Base-by-base conservation (phyloP, 2,888 invertebrate species). In the Trissolcus japonicus region DNA sequence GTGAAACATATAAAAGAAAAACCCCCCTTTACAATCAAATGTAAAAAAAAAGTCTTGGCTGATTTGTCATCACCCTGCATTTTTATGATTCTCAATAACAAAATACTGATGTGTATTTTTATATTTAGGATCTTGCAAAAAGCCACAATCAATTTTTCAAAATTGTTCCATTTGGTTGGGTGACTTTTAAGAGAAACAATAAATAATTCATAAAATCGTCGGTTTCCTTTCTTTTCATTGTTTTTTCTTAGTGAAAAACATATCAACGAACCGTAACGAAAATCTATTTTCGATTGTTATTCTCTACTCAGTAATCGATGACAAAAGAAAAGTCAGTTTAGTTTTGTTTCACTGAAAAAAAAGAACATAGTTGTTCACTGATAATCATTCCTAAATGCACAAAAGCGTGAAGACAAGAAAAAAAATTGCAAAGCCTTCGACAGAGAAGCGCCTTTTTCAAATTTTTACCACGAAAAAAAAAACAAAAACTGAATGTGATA, bases 401-500 rank as follows among this genome's bases (percentile, higher is more conserved):
- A 25, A 41, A 46, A 35, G 35, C 11, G 35, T 11, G 35, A 35
- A 11, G 35, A 35, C 35, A 35, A 35, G 35, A 35, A 35, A 35
- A 35, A 35, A 35, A 63, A n/a, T 19, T n/a, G 43, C 53, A 55
- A 63, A 63, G 11, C 11, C 46, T 29, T 19, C 56, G 2, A 6
- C 1, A 25, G 57, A 11, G 35, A 17, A 17, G 11, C 48, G 14
- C 60, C 35, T 65, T 73, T 73, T 65, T 73, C 51, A 73, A 65
- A 65, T 65, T 73, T 65, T 14, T 73, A 73, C 65, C 56, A 62
- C 17, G 21, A 40, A 40, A 29, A 51, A 21, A 19, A 53, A 51
- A 21, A 19, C 43, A 21, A 72, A 65, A 60, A 61, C 55, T 63
- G 21, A 66, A 69, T 76, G 76, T 76, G 76, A 76, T 76, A 76